Evolutionary conservation across 2,797 vertebrate species (phyloP).

Genomic region (Notoglanidium macrostoma): DNA sequence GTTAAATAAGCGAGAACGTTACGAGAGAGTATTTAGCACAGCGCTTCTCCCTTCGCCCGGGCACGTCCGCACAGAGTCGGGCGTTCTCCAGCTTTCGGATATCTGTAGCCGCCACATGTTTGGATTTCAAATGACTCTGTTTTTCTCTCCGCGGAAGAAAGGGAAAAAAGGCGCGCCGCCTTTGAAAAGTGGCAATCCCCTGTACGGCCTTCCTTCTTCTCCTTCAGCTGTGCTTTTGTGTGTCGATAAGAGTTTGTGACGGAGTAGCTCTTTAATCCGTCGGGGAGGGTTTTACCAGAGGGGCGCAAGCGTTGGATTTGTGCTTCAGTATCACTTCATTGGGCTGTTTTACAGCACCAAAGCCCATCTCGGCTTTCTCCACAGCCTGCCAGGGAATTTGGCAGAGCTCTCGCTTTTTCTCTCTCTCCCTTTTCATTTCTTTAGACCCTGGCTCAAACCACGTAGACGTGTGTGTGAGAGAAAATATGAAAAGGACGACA

Average conservation of each 20-base stretch:
- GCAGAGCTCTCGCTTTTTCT: conserved; percentile 53
- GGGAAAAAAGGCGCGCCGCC: conserved; percentile 57
- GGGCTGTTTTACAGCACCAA: conserved; percentile 49
- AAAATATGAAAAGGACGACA: conserved; percentile 67
- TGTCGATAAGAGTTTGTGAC: conserved; percentile 75
- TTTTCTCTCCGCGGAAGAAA: conserved; percentile 53
- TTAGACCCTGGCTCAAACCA: conserved; percentile 62
- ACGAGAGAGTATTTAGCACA: conserved; percentile 39
- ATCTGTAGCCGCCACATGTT: conserved; percentile 78
- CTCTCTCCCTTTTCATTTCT: conserved; percentile 35
- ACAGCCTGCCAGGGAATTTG: conserved; percentile 62
- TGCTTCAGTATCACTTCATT: conserved; percentile 65
- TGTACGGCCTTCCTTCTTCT: conserved; percentile 68
- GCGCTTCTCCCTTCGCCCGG: conserved; percentile 54
- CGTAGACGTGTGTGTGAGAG: conserved; percentile 51
- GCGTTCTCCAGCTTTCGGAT: conserved; percentile 62
- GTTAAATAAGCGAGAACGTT: not conserved
- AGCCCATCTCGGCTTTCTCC: conserved; percentile 57
- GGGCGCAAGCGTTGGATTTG: conserved; percentile 68
- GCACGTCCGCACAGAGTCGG: not conserved
- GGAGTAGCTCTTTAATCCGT: conserved; percentile 76
- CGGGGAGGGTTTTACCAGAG: conserved; percentile 71
- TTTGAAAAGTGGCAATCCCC: conserved; percentile 76
- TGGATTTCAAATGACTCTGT: conserved; percentile 70
- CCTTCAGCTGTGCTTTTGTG: conserved; percentile 70